phyloP scores from a whole-genome alignment of 2,888 invertebrate genomes.

The Amorpha juglandis region DNA sequence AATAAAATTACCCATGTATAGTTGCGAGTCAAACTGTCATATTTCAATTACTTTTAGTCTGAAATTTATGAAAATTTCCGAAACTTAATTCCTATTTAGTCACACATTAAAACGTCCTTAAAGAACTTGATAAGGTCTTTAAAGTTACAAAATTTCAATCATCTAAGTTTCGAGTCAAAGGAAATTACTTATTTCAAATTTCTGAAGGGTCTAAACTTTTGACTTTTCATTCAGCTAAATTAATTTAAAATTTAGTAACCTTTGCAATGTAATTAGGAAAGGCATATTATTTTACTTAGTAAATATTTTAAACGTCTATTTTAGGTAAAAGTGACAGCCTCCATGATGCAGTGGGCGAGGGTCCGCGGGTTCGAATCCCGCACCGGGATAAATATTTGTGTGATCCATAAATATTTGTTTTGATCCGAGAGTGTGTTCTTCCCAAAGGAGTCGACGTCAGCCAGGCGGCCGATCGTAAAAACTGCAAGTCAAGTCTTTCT shows the following conservation, averaged over 20 bases:
- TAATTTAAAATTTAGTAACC: slow-evolving; percentile 1
- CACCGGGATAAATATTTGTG: no score
- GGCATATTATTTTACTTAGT: background rate
- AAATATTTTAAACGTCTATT: background rate
- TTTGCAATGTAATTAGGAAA: slow-evolving; percentile 6
- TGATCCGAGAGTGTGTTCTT: no score
- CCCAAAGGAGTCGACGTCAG: no score
- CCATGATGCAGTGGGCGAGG: no score
- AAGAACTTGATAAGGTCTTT: slow-evolving; percentile 4
- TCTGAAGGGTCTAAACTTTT: slow-evolving; percentile 4
- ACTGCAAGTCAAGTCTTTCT: no score
- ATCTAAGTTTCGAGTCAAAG: slow-evolving; percentile 18
- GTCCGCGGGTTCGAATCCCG: no score
- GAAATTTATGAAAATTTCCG: background rate
- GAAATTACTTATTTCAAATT: slow-evolving; percentile 20
- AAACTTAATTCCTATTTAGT: background rate
- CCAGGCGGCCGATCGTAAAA: no score
- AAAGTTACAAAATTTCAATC: slow-evolving; percentile 14
- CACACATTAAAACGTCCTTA: slow-evolving; percentile 8
- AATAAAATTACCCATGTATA: no score
- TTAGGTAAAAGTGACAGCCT: background rate
- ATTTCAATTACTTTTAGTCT: background rate
- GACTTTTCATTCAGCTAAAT: slow-evolving; percentile 4
- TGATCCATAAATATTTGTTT: no score
- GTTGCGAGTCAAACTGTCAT: background rate